These are phyloP conservation scores for Sclerurus mexicanus DNA, from an alignment of 2,113 vertebrate genomes.

Conservation along the genomic window DNA sequence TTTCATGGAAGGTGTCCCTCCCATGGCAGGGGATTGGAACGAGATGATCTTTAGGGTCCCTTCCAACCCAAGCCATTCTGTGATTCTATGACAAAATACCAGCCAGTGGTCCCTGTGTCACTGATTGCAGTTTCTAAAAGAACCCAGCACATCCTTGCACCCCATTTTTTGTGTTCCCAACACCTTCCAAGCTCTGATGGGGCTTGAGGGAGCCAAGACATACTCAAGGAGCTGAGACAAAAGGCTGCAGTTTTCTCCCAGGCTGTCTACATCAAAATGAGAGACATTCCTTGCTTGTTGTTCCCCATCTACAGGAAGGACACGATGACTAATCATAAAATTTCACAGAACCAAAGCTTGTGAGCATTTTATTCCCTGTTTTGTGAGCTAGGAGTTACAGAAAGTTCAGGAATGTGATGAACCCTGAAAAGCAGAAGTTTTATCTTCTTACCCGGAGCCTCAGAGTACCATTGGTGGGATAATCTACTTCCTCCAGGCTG, in stretches of 20 bases:
- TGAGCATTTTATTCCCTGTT: neutral
- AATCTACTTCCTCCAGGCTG: conserved; percentile 39
- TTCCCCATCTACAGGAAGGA: neutral
- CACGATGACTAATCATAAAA: neutral
- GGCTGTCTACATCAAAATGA: neutral
- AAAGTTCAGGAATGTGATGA: neutral
- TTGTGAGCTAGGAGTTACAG: neutral
- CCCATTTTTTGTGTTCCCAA: neutral
- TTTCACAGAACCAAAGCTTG: neutral
- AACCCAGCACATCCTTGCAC: neutral
- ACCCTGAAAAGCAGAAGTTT: neutral
- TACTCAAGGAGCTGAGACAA: neutral
- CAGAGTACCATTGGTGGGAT: accelerated
- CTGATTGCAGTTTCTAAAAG: neutral
- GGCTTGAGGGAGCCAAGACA: neutral
- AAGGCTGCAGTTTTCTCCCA: neutral
- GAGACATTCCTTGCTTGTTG: neutral
- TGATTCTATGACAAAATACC: neutral
- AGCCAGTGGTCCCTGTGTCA: accelerated
- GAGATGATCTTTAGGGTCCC: neutral
- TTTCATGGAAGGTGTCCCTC: neutral
- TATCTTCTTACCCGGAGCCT: neutral
- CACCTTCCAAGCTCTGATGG: neutral
- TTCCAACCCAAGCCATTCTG: neutral
- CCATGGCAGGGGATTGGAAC: neutral